A percentile compares a stretch with the other conserved stretches of the same genome.
Evolutionary conservation across 2,797 vertebrate genomes (phyloP).

Genomic region (Mus caroli): DNA sequence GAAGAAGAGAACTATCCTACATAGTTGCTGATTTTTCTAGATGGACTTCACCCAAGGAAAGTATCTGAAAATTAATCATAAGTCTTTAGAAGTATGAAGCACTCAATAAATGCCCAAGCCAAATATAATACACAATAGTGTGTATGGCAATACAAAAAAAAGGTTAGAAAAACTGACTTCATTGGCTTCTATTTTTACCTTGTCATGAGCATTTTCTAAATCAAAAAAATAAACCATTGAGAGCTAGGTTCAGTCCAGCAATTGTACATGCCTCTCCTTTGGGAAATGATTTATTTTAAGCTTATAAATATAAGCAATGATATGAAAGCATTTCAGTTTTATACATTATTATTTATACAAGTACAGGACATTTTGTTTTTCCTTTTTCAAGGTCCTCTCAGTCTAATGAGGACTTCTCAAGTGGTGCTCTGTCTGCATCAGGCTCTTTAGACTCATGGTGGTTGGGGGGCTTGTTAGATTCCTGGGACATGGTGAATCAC

Average conservation of each 20-base stretch:
- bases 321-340: constrained; percentile 54
- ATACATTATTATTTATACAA: background rate
- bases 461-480: background rate
- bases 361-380: constrained; percentile 66
- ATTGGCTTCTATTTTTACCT: constrained; percentile 48
- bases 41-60: constrained; percentile 15
- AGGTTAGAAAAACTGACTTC: background rate
- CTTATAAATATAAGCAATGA: constrained; percentile 52
- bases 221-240: constrained; percentile 51
- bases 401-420: background rate
- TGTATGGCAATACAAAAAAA: background rate
- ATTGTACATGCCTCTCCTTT: background rate
- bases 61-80: background rate
- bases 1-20: constrained; percentile 14
- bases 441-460: background rate
- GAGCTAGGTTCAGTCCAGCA: constrained; percentile 11
- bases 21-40: constrained; percentile 26
- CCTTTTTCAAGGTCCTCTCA: constrained; percentile 26
- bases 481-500: background rate
- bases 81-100: background rate
- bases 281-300: constrained; percentile 64
- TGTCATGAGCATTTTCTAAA: constrained; percentile 9
- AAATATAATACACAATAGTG: background rate
- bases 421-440: background rate
- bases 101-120: constrained; percentile 17